phyloP scores from a whole-genome alignment of 2,888 invertebrate species.

The Sabatieria punctata region DNA sequence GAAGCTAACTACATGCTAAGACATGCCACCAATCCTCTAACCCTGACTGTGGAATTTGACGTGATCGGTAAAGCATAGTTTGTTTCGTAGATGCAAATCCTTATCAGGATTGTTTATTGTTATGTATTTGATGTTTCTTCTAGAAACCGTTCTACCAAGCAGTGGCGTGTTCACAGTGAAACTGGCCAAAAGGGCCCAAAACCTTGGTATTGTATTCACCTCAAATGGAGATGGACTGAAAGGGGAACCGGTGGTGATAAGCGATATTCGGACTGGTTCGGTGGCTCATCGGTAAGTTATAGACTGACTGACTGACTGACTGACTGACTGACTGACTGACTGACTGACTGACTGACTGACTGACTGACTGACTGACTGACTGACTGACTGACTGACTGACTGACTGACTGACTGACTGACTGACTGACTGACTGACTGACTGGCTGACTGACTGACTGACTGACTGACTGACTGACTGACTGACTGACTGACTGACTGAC shows the following conservation, averaged over 20 bases:
- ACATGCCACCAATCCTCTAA: conserved; percentile 27
- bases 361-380: too few species aligned
- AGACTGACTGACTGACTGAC: too few species aligned
- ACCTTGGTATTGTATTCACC: conserved; percentile 76
- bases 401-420: too few species aligned
- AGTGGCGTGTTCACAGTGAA: conserved; percentile 79
- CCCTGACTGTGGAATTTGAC: conserved; percentile 35
- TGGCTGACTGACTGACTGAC: too few species aligned
- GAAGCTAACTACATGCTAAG: conserved; percentile 31
- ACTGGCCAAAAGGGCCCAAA: conserved; percentile 49
- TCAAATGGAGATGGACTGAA: conserved; percentile 12
- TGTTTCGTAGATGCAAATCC: neutral
- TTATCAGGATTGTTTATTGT: neutral
- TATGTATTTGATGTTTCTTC: conserved; percentile 1
- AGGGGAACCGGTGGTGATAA: conserved; percentile 58
- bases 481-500: too few species aligned
- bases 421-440: too few species aligned
- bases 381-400: too few species aligned
- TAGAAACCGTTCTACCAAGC: conserved; percentile 67
- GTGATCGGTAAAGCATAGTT: conserved; percentile 28
- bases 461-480: too few species aligned
- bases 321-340: too few species aligned
- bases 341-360: too few species aligned
- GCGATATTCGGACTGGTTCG: conserved; percentile 72
- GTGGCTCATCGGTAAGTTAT: conserved; percentile 59